These are phyloP conservation scores for Sisyra terminalis DNA, from an alignment of 2,888 invertebrate genomes.

Conservation along the genomic window DNA sequence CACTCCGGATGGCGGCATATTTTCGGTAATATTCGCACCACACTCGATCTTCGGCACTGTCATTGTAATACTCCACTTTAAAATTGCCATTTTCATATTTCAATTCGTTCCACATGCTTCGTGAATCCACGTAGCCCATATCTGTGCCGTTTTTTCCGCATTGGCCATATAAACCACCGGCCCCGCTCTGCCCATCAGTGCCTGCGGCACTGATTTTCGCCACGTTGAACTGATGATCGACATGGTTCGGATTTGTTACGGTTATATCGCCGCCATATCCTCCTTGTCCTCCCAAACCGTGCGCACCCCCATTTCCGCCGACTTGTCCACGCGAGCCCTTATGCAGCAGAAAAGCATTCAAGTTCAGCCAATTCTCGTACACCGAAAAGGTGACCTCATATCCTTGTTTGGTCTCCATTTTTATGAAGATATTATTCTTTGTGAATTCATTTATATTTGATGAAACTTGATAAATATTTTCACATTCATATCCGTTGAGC, in stretches of 20 bases:
- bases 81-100: background rate
- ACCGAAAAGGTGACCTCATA: background rate
- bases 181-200: slow-evolving; percentile 11
- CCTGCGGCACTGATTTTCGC: slow-evolving; percentile 9
- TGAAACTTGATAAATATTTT: too few species aligned
- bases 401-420: background rate
- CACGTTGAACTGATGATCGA: slow-evolving; percentile 3
- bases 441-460: background rate
- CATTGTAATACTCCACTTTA: background rate
- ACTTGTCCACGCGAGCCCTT: slow-evolving; percentile 12
- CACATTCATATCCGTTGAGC: too few species aligned
- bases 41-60: background rate
- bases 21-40: background rate
- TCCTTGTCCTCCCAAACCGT: slow-evolving; percentile 13
- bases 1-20: background rate
- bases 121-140: slow-evolving; percentile 11
- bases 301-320: slow-evolving; percentile 12
- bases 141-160: slow-evolving; percentile 14
- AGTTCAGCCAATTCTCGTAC: too few species aligned
- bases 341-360: too few species aligned
- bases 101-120: background rate
- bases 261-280: slow-evolving; percentile 13
- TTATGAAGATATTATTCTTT: too few species aligned
- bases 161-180: slow-evolving; percentile 11
- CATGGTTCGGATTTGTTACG: slow-evolving; percentile 7